These are phyloP conservation scores for Gouania willdenowi DNA, from an alignment of 2,797 vertebrate species.

Conservation along the genomic window DNA sequence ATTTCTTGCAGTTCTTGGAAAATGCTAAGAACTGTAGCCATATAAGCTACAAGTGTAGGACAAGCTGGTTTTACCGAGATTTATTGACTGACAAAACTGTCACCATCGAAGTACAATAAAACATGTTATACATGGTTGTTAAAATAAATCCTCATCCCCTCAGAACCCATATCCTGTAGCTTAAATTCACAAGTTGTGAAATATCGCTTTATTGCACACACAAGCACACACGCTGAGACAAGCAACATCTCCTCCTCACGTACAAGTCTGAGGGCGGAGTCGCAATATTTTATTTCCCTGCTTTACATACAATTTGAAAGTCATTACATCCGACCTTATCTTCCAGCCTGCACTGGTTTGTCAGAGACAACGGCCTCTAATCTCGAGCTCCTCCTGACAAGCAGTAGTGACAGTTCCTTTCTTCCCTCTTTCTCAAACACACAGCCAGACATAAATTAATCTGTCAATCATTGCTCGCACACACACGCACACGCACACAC, in stretches of 20 bases:
- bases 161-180: slow-evolving; percentile 18
- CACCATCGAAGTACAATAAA: slow-evolving; percentile 14
- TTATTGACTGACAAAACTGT: no score
- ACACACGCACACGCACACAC: slow-evolving; percentile 9
- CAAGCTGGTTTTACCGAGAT: no score
- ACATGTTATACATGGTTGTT: slow-evolving; percentile 11
- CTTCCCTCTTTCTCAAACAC: slow-evolving; percentile 90
- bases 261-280: slow-evolving; percentile 34
- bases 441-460: slow-evolving; percentile 97
- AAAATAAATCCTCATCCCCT: slow-evolving; percentile 14
- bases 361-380: slow-evolving; percentile 92
- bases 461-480: slow-evolving; percentile 87
- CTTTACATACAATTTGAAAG: no score
- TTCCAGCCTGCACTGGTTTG: slow-evolving; percentile 84
- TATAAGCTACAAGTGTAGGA: no score
- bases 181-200: slow-evolving; percentile 31
- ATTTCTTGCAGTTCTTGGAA: no score
- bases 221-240: slow-evolving; percentile 58
- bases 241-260: slow-evolving; percentile 56
- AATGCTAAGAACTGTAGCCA: no score
- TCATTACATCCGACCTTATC: slow-evolving; percentile 94
- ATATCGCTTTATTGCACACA: slow-evolving; percentile 25
- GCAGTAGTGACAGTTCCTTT: slow-evolving; percentile 91
- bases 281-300: slow-evolving; percentile 42
- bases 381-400: slow-evolving; percentile 90